Percentiles rank a stretch among this genome's conserved stretches.
Conservation (phyloP, 2,888 invertebrate genomes). For the Orthosia gracilis region DNA sequence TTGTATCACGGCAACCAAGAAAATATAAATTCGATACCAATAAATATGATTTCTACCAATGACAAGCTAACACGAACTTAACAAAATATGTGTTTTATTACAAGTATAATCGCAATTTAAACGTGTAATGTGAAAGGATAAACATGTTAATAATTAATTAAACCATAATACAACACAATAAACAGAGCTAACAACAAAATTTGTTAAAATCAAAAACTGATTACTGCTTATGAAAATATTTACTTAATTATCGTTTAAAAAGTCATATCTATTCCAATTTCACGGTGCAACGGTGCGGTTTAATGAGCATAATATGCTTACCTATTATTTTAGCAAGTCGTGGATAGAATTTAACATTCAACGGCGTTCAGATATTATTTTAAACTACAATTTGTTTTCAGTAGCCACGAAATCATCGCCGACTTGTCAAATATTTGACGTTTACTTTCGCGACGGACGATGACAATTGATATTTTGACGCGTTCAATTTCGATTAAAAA, state of each 20-base stretch:
- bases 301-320: slow-evolving; percentile 28
- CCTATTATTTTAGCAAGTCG: slow-evolving; percentile 37
- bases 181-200: slow-evolving; percentile 11
- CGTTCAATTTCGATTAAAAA: slow-evolving; percentile 27
- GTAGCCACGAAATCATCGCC: slow-evolving; percentile 79
- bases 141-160: slow-evolving; percentile 21
- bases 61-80: slow-evolving; percentile 14
- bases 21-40: slow-evolving; percentile 32
- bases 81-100: neutral
- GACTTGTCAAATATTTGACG: slow-evolving; percentile 68
- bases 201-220: slow-evolving; percentile 21
- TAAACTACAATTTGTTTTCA: slow-evolving; percentile 65
- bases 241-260: neutral
- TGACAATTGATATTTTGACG: slow-evolving; percentile 43
- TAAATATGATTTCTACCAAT: slow-evolving; percentile 14
- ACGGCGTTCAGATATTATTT: slow-evolving; percentile 37
- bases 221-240: slow-evolving; percentile 13
- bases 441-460: slow-evolving; percentile 21
- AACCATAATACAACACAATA: slow-evolving; percentile 1
- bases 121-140: neutral
- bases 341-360: slow-evolving; percentile 40
- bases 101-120: neutral
- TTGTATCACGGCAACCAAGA: slow-evolving; percentile 52
- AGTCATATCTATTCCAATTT: neutral
- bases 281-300: too few relatives aligned